Percentiles rank a stretch among this genome's conserved stretches.
phyloP scores from a whole-genome alignment of 2,113 vertebrate species.

The Budorcas taxicolor region DNA sequence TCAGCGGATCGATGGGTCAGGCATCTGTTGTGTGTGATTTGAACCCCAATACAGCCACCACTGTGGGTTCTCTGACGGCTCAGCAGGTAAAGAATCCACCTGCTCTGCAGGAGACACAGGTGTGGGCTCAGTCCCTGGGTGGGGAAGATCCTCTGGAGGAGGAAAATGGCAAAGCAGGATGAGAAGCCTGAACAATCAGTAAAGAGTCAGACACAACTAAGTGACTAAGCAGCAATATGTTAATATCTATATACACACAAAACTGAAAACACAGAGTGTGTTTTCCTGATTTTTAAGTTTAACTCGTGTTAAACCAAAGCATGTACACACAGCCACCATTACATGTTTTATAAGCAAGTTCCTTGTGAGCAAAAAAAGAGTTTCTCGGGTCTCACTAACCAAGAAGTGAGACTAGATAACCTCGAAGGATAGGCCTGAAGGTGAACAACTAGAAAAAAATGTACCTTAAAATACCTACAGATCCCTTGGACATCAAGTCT shows the following conservation, averaged over 20 bases:
- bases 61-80: background rate
- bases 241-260: background rate
- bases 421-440: background rate
- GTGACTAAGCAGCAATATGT: background rate
- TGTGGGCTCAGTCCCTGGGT: rapidly evolving
- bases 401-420: background rate
- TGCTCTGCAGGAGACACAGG: background rate
- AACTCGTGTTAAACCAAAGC: background rate
- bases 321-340: background rate
- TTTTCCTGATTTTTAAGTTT: background rate
- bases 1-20: background rate
- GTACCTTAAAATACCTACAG: background rate
- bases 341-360: background rate
- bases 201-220: background rate
- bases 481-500: background rate
- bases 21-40: background rate
- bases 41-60: background rate
- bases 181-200: background rate
- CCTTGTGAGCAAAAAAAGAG: background rate
- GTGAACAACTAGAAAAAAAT: background rate
- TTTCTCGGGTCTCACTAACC: background rate
- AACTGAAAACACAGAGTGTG: background rate
- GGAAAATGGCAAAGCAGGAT: background rate
- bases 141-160: background rate
- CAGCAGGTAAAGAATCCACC: background rate